Evolutionary conservation across 2,797 vertebrate genomes (phyloP), one percentile per base, ranked within the genome.

Genomic region (Nannoperca australis): DNA sequence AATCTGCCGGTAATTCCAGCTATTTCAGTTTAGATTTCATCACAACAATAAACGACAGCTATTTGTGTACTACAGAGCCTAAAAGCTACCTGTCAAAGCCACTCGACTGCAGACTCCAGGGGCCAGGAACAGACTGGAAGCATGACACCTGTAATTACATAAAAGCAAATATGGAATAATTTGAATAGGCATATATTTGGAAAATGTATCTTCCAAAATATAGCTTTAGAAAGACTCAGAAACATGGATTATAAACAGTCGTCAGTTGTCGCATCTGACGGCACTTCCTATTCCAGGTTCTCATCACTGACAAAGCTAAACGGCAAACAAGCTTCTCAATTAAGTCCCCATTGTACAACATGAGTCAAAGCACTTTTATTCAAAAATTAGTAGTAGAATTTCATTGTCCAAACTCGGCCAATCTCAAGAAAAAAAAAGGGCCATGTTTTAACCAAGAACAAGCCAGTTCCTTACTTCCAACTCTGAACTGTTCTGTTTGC

Each of bases 1-100:
- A 91, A 91, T 98, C 96, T 96, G 97, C 85, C 96, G 96, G 96
- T 97, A 98, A 98, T 98, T 98, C 96, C 96, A 97, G 96, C 90
- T 81, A 13, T 84, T 89, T 91, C 81, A 87, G 85, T 90, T 92
- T 83, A 55, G 44, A 12, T 50, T 82, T 90, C 87, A 89, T 92
- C 89, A 87, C 1, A 5, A 85, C 84, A 73, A 17, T 0, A 0
- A 6, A 22, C 0, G 0, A 22, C 10, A 7, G 10, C 9, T 0
- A 42, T 45, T 36, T 24, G 1, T 10, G 2, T 2, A 11, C 0
- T 3, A 32, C 2, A 40, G 7, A 27, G 1, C 0, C 14, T 8
- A 6, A 30, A 9, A 24, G 0, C 0, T 78, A 90, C 85, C 87
- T 81, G 58, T 49, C 1, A 67, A 36, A 24, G 2, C n/a, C 3